Conservation (phyloP, 2,797 vertebrate genomes). For the Xiphorhynchus erythropygius region DNA sequence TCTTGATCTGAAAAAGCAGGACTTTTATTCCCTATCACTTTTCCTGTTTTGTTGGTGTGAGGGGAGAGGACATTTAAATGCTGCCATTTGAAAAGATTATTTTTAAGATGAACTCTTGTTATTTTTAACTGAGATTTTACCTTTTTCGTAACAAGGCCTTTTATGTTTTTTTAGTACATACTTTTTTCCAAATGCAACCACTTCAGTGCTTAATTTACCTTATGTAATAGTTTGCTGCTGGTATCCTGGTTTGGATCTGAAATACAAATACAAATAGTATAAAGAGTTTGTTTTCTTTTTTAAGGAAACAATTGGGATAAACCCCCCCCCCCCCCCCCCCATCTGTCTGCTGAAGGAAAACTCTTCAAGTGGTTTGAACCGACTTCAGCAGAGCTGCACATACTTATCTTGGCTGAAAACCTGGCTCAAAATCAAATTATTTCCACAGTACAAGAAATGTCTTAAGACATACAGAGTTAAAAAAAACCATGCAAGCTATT, state of each 20-base stretch:
- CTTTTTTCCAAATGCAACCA: neutral
- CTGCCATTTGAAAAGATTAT: neutral
- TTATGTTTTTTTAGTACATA: neutral
- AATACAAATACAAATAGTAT: neutral
- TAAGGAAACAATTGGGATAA: neutral
- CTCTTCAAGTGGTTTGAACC: neutral
- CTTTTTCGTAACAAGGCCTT: neutral
- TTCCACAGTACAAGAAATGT: neutral
- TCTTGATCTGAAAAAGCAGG: neutral
- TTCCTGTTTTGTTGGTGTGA: neutral
- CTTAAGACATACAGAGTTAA: neutral
- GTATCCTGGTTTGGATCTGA: neutral
- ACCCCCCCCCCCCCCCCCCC: neutral
- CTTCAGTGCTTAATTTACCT: neutral
- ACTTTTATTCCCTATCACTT: neutral
- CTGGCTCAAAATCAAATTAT: neutral
- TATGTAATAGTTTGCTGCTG: neutral
- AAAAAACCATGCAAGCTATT: neutral
- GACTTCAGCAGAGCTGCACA: neutral
- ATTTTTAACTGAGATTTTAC: neutral
- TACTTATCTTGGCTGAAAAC: neutral
- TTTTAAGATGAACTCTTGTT: neutral
- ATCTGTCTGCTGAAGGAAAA: neutral
- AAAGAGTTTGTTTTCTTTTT: neutral
- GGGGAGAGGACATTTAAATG: neutral